Evolutionary conservation across 1,140 invertebrate species (phyloP).

Genomic region (Caenorhabditis inopinata): DNA sequence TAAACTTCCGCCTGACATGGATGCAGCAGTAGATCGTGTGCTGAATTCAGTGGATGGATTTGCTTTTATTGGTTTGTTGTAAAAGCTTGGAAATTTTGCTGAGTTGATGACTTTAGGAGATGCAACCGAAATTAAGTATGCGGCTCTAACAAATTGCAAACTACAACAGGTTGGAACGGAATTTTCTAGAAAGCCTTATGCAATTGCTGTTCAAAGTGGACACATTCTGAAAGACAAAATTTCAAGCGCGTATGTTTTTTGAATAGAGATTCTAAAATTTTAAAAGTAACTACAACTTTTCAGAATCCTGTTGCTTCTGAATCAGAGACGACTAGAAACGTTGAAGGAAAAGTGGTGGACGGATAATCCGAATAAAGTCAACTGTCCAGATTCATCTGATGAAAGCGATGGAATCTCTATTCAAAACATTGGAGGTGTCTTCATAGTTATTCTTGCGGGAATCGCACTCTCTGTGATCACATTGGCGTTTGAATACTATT

Average conservation of each 20-base stretch:
- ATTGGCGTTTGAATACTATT: slow-evolving; percentile 90
- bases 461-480: slow-evolving; percentile 87
- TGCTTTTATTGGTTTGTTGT: slow-evolving; percentile 78
- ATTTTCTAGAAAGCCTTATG: slow-evolving; percentile 93
- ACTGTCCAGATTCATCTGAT: slow-evolving; percentile 84
- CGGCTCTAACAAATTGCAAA: slow-evolving; percentile 83
- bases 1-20: slow-evolving; percentile 75
- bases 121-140: slow-evolving; percentile 86
- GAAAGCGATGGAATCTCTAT: slow-evolving; percentile 94
- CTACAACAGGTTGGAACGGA: slow-evolving; percentile 86
- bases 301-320: slow-evolving; percentile 86
- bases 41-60: slow-evolving; percentile 80
- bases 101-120: slow-evolving; percentile 72
- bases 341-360: slow-evolving; percentile 95
- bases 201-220: slow-evolving; percentile 90
- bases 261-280: not conserved
- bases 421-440: slow-evolving; percentile 93
- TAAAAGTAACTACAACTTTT: slow-evolving; percentile 47
- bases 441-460: slow-evolving; percentile 91
- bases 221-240: slow-evolving; percentile 75
- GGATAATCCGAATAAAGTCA: slow-evolving; percentile 74
- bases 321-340: slow-evolving; percentile 85
- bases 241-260: slow-evolving; percentile 71
- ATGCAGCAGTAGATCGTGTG: slow-evolving; percentile 80
- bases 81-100: not conserved